Evolutionary conservation across 2,888 invertebrate species (phyloP), one percentile per base, ranked within the genome.

Genomic region (Spisula subtruncata): DNA sequence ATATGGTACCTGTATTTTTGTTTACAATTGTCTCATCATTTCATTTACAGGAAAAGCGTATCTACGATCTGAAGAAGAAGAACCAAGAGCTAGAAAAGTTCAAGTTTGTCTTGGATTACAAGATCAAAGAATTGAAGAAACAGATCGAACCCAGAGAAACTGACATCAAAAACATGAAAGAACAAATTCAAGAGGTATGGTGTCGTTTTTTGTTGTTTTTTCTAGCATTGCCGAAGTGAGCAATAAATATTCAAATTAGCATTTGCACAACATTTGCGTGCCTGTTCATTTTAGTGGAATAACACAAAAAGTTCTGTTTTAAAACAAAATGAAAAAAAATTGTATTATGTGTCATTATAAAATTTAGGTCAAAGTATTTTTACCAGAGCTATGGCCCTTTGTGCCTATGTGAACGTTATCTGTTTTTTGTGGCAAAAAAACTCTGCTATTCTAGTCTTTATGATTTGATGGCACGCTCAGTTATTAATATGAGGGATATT

Each of bases 71-170:
- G 89, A 98, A 98, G 96, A 98, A 98, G 93, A 98, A 98, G 96
- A 99, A 98, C 95, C 97, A 97, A 95, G 99, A 99, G 96, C 97
- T 99, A 92, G 98, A 99, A 96, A 99, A 99, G 96, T 98, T 98
- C 96, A 98, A 98, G 96, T 98, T 98, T 96, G 98, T 99, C 0
- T 97, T 99, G 54, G 98, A 98, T 95, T 98, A 98, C 96, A 98
- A 98, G 97, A 98, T 99, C 89, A 98, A 98, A 51, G 99, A 99
- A 95, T 96, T 99, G 35, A 98, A 98, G 96, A 98, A 98, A 95
- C 98, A 98, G 96, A 98, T 99, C 95, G 98, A 98, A 95, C 99
- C 99, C 0, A 97, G 98, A 93, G 98, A 99, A 95, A 97, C 98
- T 92, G 98, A 98, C 95, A 98, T 99, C 94, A 98, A 98, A 96